These are phyloP conservation scores for Elachura formosa DNA, from an alignment of 2,113 vertebrate genomes.

Conservation along the genomic window DNA sequence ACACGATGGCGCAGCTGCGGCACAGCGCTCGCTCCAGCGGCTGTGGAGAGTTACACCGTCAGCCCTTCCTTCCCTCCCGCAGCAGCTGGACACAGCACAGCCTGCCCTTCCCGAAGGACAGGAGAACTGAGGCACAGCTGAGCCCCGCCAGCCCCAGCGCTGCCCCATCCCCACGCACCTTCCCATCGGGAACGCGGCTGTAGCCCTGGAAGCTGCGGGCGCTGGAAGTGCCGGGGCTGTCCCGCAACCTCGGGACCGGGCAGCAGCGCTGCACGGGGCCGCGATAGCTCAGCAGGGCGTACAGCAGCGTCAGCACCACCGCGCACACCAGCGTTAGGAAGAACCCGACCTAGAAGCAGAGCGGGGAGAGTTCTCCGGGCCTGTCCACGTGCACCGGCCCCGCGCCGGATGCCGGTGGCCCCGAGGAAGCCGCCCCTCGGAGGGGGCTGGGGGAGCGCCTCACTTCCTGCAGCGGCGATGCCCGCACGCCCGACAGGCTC, in stretches of 20 bases:
- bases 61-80: not conserved
- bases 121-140: not conserved
- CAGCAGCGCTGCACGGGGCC: not conserved
- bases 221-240: not conserved
- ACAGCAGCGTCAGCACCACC: not conserved
- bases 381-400: not conserved
- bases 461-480: not conserved
- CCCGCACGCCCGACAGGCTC: not conserved
- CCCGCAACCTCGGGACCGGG: not conserved
- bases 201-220: constrained; percentile 62
- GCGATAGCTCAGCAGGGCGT: constrained; percentile 23
- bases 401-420: fast-evolving
- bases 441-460: not conserved
- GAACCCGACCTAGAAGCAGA: constrained; percentile 44
- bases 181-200: constrained; percentile 72
- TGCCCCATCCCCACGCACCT: constrained; percentile 51
- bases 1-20: constrained; percentile 83
- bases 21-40: constrained; percentile 64
- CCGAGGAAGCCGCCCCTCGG: not conserved
- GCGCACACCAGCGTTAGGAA: constrained; percentile 28
- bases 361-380: not conserved
- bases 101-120: not conserved
- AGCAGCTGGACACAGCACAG: not conserved
- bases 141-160: not conserved
- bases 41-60: not conserved